A percentile compares a stretch with the other conserved stretches of the same genome.
phyloP scores from a whole-genome alignment of 2,113 vertebrate species.

The Raja brachyura region DNA sequence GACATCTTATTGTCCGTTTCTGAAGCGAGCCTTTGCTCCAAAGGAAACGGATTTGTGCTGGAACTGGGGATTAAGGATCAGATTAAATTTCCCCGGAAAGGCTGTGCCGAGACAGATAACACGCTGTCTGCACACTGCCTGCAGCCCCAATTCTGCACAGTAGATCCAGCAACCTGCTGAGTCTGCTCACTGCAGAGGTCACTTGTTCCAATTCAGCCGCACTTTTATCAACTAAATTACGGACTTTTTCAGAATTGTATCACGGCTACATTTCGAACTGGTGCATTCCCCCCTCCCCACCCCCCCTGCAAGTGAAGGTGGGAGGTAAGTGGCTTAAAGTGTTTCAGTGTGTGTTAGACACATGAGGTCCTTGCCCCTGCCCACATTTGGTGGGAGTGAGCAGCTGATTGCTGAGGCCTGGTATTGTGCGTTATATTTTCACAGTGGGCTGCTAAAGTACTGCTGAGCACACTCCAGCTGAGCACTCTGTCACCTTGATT shows the following conservation, averaged over 20 bases:
- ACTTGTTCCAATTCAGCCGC: background rate
- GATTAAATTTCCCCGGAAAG: background rate
- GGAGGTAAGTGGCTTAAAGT: background rate
- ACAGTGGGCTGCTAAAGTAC: background rate
- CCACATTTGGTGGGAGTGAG: background rate
- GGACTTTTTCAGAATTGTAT: background rate
- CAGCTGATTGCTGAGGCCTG: background rate
- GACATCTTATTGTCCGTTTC: background rate
- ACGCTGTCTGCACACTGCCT: background rate
- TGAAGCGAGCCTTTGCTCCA: background rate
- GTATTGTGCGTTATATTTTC: background rate
- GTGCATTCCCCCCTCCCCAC: background rate
- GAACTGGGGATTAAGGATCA: background rate
- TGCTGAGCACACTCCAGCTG: background rate
- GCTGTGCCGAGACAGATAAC: background rate
- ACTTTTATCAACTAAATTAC: background rate
- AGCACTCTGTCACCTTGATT: no score
- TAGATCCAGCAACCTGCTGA: background rate
- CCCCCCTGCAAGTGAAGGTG: background rate
- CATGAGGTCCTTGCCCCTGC: background rate
- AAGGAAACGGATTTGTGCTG: background rate
- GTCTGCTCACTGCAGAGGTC: background rate
- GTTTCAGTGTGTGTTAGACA: background rate
- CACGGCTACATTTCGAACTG: background rate
- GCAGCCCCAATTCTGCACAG: background rate